phyloP scores from a whole-genome alignment of 2,888 invertebrate species.

The Bruchidius siliquastri region DNA sequence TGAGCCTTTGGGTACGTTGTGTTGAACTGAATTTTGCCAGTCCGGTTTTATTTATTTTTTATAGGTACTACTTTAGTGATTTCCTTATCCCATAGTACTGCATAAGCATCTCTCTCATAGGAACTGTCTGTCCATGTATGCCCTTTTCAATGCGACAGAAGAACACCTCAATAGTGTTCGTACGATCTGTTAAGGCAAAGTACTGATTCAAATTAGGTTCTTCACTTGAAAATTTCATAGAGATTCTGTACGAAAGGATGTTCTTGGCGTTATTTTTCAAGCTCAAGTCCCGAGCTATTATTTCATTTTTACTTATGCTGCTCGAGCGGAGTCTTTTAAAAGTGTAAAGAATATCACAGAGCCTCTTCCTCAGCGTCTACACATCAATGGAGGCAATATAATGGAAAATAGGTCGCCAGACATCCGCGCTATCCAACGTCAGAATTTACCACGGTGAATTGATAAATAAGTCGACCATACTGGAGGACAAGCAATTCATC shows the following conservation, averaged over 20 bases:
- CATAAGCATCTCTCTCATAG: no score
- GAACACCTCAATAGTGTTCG: not conserved
- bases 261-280: not conserved
- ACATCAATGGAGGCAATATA: not conserved
- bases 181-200: not conserved
- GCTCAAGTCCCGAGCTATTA: not conserved
- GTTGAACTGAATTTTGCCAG: no score
- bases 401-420: not conserved
- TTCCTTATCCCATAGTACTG: no score
- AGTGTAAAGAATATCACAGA: not conserved
- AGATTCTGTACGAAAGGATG: not conserved
- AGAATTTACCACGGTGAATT: not conserved
- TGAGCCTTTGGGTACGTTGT: no score
- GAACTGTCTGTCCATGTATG: no score
- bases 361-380: constrained; percentile 2
- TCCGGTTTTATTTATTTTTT: no score
- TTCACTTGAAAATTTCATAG: not conserved
- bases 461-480: no score
- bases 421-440: not conserved
- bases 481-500: no score
- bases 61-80: no score
- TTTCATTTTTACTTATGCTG: not conserved
- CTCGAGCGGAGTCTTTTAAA: not conserved
- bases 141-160: no score
- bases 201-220: not conserved